These are phyloP conservation scores for Spatula clypeata DNA, from an alignment of 2,797 vertebrate species.

Conservation along the genomic window DNA sequence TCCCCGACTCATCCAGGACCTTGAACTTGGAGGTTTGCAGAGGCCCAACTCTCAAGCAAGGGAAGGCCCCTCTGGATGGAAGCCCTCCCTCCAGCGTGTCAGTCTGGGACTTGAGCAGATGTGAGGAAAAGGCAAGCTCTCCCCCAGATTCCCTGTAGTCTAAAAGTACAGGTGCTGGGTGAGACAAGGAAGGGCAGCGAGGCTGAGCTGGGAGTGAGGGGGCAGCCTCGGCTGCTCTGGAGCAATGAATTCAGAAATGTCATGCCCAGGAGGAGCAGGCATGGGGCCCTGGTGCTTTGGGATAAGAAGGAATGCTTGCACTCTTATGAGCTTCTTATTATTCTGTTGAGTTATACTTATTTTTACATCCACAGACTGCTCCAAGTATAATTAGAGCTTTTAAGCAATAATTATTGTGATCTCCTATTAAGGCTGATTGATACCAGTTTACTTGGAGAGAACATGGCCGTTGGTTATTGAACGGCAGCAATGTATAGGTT, in stretches of 20 bases:
- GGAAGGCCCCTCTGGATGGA: no score
- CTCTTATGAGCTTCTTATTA: not conserved
- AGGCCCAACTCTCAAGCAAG: no score
- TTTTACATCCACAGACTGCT: not conserved
- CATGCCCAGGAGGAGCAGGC: not conserved
- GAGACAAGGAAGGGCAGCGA: not conserved
- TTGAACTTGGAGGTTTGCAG: no score
- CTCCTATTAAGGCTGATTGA: conserved; percentile 24
- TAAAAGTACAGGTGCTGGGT: not conserved
- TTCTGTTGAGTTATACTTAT: not conserved
- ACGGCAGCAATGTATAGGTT: not conserved
- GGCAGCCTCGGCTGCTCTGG: not conserved
- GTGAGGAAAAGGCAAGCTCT: not conserved
- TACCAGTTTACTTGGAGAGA: conserved; percentile 64
- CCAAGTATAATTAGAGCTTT: conserved; percentile 62
- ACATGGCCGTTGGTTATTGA: conserved; percentile 65
- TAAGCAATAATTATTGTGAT: conserved; percentile 65
- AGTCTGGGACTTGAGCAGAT: not conserved
- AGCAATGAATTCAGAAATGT: rapidly evolving
- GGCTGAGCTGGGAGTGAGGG: rapidly evolving
- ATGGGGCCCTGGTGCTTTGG: not conserved
- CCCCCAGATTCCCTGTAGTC: not conserved
- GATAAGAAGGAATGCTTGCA: not conserved
- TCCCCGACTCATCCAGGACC: no score
- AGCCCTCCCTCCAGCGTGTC: no score